Evolutionary conservation across 2,113 vertebrate genomes (phyloP).

Genomic region (Columba janthina): DNA sequence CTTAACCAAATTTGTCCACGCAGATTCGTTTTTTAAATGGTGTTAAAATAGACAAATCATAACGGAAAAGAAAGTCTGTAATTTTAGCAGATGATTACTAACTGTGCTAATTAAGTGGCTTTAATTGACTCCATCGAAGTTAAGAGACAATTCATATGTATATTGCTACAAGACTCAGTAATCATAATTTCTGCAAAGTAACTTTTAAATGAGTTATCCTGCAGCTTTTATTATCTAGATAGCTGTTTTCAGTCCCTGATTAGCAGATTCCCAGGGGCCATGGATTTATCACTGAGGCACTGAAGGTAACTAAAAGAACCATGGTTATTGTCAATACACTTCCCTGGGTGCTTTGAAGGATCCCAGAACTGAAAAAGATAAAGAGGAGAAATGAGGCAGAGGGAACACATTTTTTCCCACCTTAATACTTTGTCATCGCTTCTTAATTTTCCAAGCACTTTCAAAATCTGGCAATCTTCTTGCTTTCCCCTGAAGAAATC

Average conservation of each 20-base stretch:
- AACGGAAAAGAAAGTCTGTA: background rate
- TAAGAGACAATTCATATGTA: background rate
- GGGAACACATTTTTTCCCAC: background rate
- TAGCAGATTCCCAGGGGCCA: background rate
- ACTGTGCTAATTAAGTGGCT: conserved; percentile 46
- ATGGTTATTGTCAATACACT: background rate
- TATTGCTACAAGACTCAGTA: background rate
- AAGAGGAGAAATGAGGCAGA: background rate
- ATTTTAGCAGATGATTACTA: conserved; percentile 42
- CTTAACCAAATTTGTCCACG: background rate
- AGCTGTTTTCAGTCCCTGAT: background rate
- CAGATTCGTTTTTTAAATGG: background rate
- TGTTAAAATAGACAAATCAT: background rate
- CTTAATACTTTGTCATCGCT: background rate
- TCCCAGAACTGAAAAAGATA: background rate
- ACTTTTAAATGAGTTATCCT: conserved; percentile 24
- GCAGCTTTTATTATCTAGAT: background rate
- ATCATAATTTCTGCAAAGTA: conserved; percentile 13
- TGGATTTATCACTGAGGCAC: background rate
- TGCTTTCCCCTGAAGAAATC: background rate
- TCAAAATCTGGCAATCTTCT: background rate
- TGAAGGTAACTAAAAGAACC: background rate
- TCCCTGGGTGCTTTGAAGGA: background rate
- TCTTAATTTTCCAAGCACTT: background rate
- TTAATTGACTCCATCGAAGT: conserved; percentile 48